A percentile compares a stretch with the other conserved stretches of the same genome.
Conservation (phyloP, 2,113 vertebrate genomes). For the Cyanoliseus patagonus region DNA sequence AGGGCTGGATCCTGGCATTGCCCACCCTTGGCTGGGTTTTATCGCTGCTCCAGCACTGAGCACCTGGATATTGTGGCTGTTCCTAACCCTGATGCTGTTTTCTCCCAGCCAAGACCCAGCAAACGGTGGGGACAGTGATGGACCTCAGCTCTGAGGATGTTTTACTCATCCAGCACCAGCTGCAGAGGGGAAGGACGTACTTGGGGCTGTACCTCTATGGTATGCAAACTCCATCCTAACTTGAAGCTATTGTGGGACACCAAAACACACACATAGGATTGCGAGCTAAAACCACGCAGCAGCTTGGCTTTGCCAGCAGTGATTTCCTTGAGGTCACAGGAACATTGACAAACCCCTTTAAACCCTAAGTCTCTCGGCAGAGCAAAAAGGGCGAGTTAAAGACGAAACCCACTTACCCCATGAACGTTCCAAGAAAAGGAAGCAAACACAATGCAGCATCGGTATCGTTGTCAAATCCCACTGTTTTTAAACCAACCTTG, state of each 20-base stretch:
- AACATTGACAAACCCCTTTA: neutral
- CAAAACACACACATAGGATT: neutral
- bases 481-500: neutral
- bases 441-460: neutral
- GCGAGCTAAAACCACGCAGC: neutral
- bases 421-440: neutral
- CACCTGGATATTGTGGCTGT: neutral
- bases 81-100: neutral
- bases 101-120: neutral
- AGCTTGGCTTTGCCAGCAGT: neutral
- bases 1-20: neutral
- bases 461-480: neutral
- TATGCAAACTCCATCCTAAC: neutral
- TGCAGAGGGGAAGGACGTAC: neutral
- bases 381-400: neutral
- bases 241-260: fast-evolving
- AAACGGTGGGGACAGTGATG: neutral
- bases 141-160: slow-evolving; percentile 14
- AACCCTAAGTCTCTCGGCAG: neutral
- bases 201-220: slow-evolving; percentile 41
- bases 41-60: neutral
- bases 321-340: neutral
- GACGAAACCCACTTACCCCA: neutral
- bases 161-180: slow-evolving; percentile 38
- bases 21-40: neutral